Evolutionary conservation across 2,797 vertebrate genomes (phyloP), one percentile per base, ranked within the genome.

Genomic region (Sebastes matsubarae): DNA sequence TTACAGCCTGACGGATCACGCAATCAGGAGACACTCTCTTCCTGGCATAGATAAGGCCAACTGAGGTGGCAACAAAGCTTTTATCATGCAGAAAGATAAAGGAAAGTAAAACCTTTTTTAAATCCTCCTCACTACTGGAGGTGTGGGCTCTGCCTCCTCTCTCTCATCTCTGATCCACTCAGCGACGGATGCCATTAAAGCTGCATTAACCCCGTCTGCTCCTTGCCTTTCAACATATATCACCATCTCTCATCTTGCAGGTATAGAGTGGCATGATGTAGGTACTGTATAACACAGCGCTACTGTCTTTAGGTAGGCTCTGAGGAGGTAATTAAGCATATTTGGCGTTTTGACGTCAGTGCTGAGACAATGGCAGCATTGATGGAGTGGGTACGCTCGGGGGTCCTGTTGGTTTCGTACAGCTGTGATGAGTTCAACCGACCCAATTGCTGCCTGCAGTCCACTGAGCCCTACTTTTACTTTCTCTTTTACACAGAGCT

Each of bases 351-450:
- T 80, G 80, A 81, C 27, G 30, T 86, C 75, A 64, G 63, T 1
- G 61, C 25, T 7, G 73, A 87, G 77, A 93, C 92, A 93, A 88
- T 80, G 75, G 84, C 65, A 34, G 83, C 81, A 86, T 87, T 90
- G 87, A 87, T 75, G 67, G 29, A 59, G 70, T 16, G 24, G 72
- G 57, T 83, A 46, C 22, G 12, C 58, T 77, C 12, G 0, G 24
- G 30, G 61, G 52, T 75, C 68, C 66, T 22, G 64, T 61, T 68
- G 81, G 64, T 77, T 74, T 29, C 46, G 61, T 75, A 73, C 29
- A 84, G 67, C 82, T 80, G 65, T 74, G 85, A 85, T 79, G 81
- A 86, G 79, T 88, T 87, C 81, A 86, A 11, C 8, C 54, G 57
- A 68, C 59, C 72, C 68, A 69, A 22, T 12, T 50, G 29, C 70